Conservation (phyloP, 2,113 vertebrate genomes). For the Leptosomus discolor region DNA sequence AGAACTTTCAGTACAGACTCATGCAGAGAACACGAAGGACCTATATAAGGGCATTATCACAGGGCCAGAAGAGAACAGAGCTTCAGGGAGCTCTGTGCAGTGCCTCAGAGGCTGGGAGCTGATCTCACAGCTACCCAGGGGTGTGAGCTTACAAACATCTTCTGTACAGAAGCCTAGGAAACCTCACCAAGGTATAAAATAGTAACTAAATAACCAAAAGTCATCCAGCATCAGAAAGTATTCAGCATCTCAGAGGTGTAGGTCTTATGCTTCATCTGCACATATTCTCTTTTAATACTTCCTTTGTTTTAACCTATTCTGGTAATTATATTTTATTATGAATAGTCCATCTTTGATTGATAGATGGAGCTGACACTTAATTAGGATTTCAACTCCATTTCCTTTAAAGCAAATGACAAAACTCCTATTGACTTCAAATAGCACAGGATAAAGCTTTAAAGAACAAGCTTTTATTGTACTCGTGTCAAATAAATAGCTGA, state of each 20-base stretch:
- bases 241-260: background rate
- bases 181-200: background rate
- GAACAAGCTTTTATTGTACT: background rate
- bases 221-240: background rate
- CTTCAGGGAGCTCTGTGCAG: background rate
- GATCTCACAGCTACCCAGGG: background rate
- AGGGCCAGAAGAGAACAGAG: background rate
- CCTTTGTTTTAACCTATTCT: background rate
- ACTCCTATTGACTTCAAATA: background rate
- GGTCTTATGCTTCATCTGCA: background rate
- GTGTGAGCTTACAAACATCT: background rate
- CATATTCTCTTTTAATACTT: background rate
- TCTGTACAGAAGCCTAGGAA: background rate
- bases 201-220: background rate
- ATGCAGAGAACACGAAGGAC: background rate
- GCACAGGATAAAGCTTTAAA: background rate
- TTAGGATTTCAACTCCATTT: slow-evolving; percentile 17
- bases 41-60: background rate
- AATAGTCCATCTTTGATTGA: background rate
- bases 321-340: background rate
- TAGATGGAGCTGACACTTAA: background rate
- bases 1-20: background rate
- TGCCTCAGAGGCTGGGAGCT: background rate
- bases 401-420: slow-evolving; percentile 13
- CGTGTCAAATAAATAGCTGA: background rate